A percentile compares a stretch with the other conserved stretches of the same genome.
phyloP scores from a whole-genome alignment of 2,797 vertebrate genomes.

The Epinephelus coioides region DNA sequence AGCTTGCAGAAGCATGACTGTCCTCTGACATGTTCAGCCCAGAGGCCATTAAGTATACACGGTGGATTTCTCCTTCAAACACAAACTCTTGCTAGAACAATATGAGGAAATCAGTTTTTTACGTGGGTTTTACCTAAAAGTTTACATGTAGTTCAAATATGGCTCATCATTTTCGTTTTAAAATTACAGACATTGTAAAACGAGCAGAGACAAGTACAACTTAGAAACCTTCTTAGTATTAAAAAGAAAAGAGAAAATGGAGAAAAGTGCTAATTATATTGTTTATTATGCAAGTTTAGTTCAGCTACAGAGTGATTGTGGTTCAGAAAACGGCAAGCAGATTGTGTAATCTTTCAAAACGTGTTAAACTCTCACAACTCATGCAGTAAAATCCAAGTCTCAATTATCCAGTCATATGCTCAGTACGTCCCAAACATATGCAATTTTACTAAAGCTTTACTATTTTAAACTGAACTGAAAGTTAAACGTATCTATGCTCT shows the following conservation, averaged over 20 bases:
- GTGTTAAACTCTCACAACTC: too few species aligned
- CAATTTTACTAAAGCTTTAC: too few species aligned
- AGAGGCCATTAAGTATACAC: slow-evolving; percentile 5
- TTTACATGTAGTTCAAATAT: neutral
- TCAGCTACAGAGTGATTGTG: neutral
- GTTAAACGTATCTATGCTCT: too few species aligned
- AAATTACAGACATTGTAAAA: neutral
- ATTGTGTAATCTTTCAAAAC: too few species aligned
- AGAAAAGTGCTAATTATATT: neutral
- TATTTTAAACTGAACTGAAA: too few species aligned
- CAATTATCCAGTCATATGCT: too few species aligned
- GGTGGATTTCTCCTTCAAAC: slow-evolving; percentile 53
- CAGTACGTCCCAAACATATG: too few species aligned
- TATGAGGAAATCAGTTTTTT: neutral
- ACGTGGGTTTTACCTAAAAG: too few species aligned
- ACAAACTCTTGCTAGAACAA: slow-evolving; percentile 1
- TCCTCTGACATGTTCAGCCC: neutral
- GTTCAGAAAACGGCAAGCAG: too few species aligned
- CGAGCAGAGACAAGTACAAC: neutral
- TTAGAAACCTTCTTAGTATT: neutral
- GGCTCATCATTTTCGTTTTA: neutral
- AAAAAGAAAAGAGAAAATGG: neutral
- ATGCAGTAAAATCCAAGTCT: too few species aligned
- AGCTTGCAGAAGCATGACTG: too few species aligned
- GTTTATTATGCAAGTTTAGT: neutral